These are phyloP conservation scores for Karalla daura DNA, from an alignment of 2,797 vertebrate species.

Conservation along the genomic window DNA sequence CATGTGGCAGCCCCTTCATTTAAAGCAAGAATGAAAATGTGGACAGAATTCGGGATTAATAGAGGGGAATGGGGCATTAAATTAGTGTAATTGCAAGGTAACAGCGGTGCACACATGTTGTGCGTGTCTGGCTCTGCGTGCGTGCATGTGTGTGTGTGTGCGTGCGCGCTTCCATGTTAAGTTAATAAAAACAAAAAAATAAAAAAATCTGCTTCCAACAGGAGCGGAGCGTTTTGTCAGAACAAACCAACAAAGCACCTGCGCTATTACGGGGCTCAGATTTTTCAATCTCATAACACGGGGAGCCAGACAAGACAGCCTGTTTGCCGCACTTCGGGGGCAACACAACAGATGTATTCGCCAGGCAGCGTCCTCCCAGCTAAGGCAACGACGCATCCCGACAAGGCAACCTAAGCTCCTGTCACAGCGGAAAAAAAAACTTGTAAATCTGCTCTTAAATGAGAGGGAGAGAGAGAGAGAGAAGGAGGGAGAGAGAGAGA, in stretches of 20 bases:
- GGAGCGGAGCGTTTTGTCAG: slow-evolving; percentile 27
- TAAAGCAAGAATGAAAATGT: slow-evolving; percentile 72
- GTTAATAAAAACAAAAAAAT: no score
- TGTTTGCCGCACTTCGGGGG: slow-evolving; percentile 59
- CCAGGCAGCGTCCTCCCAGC: slow-evolving; percentile 47
- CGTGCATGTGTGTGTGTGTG: slow-evolving; percentile 15
- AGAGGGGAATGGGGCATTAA: slow-evolving; percentile 80
- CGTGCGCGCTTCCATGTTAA: not conserved
- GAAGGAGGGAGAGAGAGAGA: no score
- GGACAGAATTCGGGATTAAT: slow-evolving; percentile 80
- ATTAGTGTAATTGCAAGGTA: slow-evolving; percentile 74
- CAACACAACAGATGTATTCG: slow-evolving; percentile 68
- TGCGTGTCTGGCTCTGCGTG: slow-evolving; percentile 8
- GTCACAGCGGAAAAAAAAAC: slow-evolving; percentile 63
- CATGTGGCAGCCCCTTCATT: slow-evolving; percentile 78
- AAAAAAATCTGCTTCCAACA: slow-evolving; percentile 42
- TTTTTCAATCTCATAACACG: slow-evolving; percentile 66
- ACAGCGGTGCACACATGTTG: slow-evolving; percentile 12
- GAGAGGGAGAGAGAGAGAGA: slow-evolving; percentile 69
- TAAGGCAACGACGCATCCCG: slow-evolving; percentile 30
- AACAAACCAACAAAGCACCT: slow-evolving; percentile 61
- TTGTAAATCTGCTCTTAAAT: slow-evolving; percentile 80
- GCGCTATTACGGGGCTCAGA: slow-evolving; percentile 48
- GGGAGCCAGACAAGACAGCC: slow-evolving; percentile 60
- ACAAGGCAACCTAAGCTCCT: slow-evolving; percentile 63